Conservation (phyloP, 2,113 vertebrate species). For the Brachyhypopomus gauderio region DNA sequence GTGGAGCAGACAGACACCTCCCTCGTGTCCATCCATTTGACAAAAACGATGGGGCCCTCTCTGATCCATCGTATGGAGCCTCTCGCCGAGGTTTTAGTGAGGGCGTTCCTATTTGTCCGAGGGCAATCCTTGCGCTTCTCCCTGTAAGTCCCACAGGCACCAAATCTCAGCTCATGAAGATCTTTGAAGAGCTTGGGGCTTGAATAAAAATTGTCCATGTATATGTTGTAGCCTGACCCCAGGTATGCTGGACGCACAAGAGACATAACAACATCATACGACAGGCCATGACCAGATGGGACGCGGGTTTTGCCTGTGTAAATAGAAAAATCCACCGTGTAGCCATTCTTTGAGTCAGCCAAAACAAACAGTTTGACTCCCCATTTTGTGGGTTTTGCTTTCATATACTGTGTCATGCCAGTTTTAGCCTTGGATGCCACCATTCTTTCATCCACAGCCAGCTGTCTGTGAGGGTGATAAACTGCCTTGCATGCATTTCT, state of each 20-base stretch:
- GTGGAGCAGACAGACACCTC: background rate
- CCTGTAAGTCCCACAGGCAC: background rate
- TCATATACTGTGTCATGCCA: background rate
- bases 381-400: background rate
- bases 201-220: background rate
- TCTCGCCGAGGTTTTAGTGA: background rate
- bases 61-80: background rate
- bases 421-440: conserved; percentile 3
- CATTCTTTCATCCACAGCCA: conserved; percentile 7
- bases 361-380: background rate
- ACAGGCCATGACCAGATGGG: background rate
- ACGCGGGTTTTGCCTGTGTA: background rate
- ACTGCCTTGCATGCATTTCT: background rate
- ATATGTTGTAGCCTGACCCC: background rate
- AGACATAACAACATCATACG: background rate
- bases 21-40: conserved; percentile 6
- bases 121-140: background rate
- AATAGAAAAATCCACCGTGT: background rate
- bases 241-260: background rate
- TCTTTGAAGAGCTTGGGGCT: conserved; percentile 10
- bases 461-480: background rate
- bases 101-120: background rate
- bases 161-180: background rate
- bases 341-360: background rate
- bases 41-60: background rate